Percentiles rank a stretch among this genome's conserved stretches.
Conservation (phyloP, 2,797 vertebrate genomes). For the Sarcophilus harrisii region DNA sequence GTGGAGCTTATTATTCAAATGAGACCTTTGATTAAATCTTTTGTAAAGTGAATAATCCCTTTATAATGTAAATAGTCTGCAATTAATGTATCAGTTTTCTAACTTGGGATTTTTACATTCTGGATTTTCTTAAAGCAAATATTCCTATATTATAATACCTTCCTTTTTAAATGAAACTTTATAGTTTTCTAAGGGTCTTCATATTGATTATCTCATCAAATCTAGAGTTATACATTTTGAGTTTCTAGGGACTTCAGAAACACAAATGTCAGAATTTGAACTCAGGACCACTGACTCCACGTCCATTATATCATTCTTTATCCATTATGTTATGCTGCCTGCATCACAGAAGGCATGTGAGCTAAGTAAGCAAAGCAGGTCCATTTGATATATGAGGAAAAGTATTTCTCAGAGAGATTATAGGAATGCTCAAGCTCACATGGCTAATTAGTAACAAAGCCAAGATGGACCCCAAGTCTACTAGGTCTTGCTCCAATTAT, state of each 20-base stretch:
- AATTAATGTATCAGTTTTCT: background rate
- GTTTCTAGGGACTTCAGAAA: background rate
- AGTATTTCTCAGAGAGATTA: background rate
- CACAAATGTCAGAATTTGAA: background rate
- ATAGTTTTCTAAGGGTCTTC: background rate
- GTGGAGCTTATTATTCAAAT: background rate
- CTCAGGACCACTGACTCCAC: background rate
- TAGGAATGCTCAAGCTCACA: background rate
- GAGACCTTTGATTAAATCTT: background rate
- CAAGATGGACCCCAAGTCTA: background rate
- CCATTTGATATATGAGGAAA: background rate
- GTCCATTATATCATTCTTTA: background rate
- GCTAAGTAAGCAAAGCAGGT: background rate
- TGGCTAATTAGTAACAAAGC: background rate
- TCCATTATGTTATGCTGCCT: background rate
- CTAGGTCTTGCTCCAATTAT: background rate
- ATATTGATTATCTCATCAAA: background rate
- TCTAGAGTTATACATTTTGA: background rate
- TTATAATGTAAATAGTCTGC: background rate
- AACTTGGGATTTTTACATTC: background rate
- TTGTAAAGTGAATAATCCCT: constrained; percentile 17
- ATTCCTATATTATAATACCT: background rate
- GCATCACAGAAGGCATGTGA: background rate
- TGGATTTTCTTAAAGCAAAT: background rate
- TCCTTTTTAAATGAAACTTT: background rate